phyloP scores from a whole-genome alignment of 2,113 vertebrate genomes.

The Calcarius ornatus region DNA sequence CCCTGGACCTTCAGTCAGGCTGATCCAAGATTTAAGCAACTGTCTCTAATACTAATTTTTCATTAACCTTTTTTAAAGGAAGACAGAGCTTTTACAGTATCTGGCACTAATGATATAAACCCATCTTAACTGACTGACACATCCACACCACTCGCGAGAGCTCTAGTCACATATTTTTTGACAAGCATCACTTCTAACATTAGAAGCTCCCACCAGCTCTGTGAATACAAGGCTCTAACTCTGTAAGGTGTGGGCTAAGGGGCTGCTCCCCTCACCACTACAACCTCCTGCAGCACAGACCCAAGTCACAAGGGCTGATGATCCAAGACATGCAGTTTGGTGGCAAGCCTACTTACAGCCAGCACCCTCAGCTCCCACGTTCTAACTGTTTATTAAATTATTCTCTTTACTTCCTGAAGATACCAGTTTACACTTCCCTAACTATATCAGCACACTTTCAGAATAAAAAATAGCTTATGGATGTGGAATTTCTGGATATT shows the following conservation, averaged over 20 bases:
- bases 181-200: neutral
- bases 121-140: neutral
- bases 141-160: neutral
- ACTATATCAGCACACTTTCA: neutral
- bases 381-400: neutral
- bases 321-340: neutral
- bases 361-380: neutral
- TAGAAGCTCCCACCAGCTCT: neutral
- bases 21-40: neutral
- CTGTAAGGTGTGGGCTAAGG: neutral
- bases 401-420: neutral
- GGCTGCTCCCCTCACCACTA: neutral
- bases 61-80: neutral
- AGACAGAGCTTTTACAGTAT: neutral
- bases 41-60: neutral
- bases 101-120: neutral
- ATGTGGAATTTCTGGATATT: neutral
- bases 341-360: neutral
- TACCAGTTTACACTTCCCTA: neutral
- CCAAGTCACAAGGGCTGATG: neutral
- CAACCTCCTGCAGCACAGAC: neutral
- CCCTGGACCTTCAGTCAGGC: neutral
- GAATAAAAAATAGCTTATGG: neutral
- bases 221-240: neutral
- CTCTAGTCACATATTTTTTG: neutral